Conservation (phyloP, 2,888 invertebrate genomes). For the Acleris literana region DNA sequence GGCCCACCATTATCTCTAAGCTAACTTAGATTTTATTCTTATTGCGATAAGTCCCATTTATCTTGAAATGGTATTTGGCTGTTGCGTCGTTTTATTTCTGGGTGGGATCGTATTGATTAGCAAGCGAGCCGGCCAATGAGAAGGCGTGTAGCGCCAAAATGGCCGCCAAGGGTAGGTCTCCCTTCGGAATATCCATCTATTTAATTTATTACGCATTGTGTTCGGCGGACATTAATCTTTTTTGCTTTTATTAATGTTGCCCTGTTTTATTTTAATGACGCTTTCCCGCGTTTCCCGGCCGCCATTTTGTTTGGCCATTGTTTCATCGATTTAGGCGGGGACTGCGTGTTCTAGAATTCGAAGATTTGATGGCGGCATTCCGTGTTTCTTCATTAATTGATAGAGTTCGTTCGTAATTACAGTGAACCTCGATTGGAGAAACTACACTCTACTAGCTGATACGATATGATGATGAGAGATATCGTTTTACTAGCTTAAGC, state of each 20-base stretch:
- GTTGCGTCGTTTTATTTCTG: slow-evolving; percentile 44
- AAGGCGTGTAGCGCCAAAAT: slow-evolving; percentile 59
- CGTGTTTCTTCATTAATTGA: too few relatives aligned
- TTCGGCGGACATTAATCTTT: slow-evolving; percentile 78
- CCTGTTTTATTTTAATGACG: slow-evolving; percentile 82
- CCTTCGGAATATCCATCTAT: slow-evolving; percentile 68
- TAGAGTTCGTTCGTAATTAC: too few relatives aligned
- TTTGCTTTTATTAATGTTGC: slow-evolving; percentile 79
- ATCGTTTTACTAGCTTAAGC: too few relatives aligned
- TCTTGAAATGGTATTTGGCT: not conserved
- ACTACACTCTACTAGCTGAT: too few relatives aligned
- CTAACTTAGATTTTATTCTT: slow-evolving; percentile 31
- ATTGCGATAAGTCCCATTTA: slow-evolving; percentile 15
- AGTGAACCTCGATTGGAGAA: too few relatives aligned
- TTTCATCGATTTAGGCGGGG: slow-evolving; percentile 45
- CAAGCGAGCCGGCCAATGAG: slow-evolving; percentile 68
- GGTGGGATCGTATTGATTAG: slow-evolving; percentile 69
- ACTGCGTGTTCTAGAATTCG: not conserved
- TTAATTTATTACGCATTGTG: slow-evolving; percentile 82
- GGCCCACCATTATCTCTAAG: slow-evolving; percentile 29
- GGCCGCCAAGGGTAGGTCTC: slow-evolving; percentile 71
- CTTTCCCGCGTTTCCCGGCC: slow-evolving; percentile 56
- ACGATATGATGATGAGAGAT: too few relatives aligned
- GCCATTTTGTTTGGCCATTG: slow-evolving; percentile 64
- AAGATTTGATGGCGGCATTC: too few relatives aligned